Evolutionary conservation across 2,797 vertebrate genomes (phyloP).

Genomic region (Rhincodon typus): DNA sequence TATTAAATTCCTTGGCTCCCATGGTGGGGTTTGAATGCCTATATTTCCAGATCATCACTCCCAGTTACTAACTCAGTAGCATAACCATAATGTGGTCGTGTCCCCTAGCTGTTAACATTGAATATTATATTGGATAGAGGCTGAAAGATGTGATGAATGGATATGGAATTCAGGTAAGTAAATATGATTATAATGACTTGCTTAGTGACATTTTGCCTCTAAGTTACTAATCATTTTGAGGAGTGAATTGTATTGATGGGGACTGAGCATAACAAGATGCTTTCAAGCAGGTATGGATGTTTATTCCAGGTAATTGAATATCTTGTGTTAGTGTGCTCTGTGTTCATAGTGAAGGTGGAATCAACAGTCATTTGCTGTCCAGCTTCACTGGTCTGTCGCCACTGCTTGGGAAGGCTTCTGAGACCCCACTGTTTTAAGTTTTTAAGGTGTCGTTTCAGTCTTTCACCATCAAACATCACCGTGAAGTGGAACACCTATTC

Average conservation of each 20-base stretch:
- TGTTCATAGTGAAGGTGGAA: not conserved
- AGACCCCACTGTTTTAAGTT: too few relatives aligned
- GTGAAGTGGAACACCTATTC: too few relatives aligned
- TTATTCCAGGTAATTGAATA: not conserved
- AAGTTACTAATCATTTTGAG: not conserved
- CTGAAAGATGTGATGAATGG: not conserved
- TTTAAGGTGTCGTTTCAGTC: too few relatives aligned
- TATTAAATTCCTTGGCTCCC: too few relatives aligned
- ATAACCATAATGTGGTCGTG: too few relatives aligned
- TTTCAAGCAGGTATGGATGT: not conserved
- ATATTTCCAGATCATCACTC: too few relatives aligned
- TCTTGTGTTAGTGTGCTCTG: not conserved
- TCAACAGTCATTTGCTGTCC: not conserved
- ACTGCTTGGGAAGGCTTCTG: not conserved
- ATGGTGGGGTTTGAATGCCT: too few relatives aligned
- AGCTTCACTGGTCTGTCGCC: not conserved
- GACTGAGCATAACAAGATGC: not conserved
- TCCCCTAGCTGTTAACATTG: not conserved
- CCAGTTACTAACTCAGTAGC: too few relatives aligned
- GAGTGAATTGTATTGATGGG: not conserved
- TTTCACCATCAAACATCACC: too few relatives aligned
- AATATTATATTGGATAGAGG: not conserved
- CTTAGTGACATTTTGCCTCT: not conserved
- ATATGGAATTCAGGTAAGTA: not conserved
- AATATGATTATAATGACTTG: not conserved